Base-by-base conservation (phyloP, 2,888 invertebrate species). In the Macrosiphum euphorbiae region DNA sequence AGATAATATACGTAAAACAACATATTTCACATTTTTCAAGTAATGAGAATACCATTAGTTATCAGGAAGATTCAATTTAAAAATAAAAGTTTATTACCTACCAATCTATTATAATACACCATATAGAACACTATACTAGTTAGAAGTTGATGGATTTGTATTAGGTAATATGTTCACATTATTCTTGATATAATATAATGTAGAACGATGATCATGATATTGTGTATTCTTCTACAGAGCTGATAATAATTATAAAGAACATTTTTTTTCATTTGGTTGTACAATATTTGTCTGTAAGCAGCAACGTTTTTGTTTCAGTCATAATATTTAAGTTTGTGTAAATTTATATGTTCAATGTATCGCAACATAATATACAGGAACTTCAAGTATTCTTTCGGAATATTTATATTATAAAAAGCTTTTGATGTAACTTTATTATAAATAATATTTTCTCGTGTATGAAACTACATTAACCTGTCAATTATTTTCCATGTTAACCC, bases 401-500 rank as follows among this genome's bases (percentile, higher is more conserved):
- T 35, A 78, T 78, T 78, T 35, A 20, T 78, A 20, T 78, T 78
- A 78, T 78, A 78, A 78, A 78, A 50, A 26, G 35, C 28, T 92
- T 88, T 88, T 67, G 41, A 88, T 52, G 44, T 92, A 52, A 16
- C 41, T 58, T 52, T 67, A 67, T 52, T 67, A 67, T 41, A 13
- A 92, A 88, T 92, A 16, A 52, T 50, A 88, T 52, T 92, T 52
- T 86, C 50, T 16, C n/a, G 52, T 78, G n/a, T 67, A 88, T 78
- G 28, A 52, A 10, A 50, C 78, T 78, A 52, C 50, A 88, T 78
- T 92, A 78, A 67, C 67, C 88, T 88, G 88, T 88, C 92, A 88
- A 88, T 92, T 88, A 67, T 88, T 92, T 67, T 88, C 41, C n/a
- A 11, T 20, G 50, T 13, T 28, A 28, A 87, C 87, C 35, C 44